Percentiles rank a stretch among this genome's conserved stretches.
phyloP scores from a whole-genome alignment of 2,888 invertebrate genomes.

The Mycalesis mineus region DNA sequence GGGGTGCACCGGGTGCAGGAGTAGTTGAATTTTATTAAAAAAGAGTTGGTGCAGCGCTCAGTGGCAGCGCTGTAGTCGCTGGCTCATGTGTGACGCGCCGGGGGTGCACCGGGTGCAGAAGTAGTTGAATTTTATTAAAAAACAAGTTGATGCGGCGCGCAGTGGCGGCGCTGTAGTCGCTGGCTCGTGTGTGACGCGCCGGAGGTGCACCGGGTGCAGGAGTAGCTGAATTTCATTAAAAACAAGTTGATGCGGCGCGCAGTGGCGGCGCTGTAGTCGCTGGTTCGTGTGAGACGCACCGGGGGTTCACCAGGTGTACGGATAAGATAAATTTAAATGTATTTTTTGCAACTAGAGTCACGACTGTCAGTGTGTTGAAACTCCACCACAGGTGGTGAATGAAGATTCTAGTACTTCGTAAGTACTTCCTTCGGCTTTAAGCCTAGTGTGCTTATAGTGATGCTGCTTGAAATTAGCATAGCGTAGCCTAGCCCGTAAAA shows the following conservation, averaged over 20 bases:
- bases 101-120: constrained; percentile 11
- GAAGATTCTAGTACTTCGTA: too few relatives aligned
- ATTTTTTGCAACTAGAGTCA: too few relatives aligned
- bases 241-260: constrained; percentile 4
- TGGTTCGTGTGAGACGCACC: constrained; percentile 19
- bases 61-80: constrained; percentile 22
- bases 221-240: constrained; percentile 9
- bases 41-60: constrained; percentile 6
- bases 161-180: constrained; percentile 22
- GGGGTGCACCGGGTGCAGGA: constrained; percentile 12
- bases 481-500: too few relatives aligned
- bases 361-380: too few relatives aligned
- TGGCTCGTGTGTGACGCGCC: constrained; percentile 19
- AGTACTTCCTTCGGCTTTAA: too few relatives aligned
- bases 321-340: not conserved
- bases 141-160: constrained; percentile 4
- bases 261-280: constrained; percentile 22
- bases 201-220: constrained; percentile 11
- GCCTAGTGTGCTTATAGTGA: too few relatives aligned
- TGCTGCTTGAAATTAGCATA: too few relatives aligned
- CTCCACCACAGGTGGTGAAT: too few relatives aligned
- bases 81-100: constrained; percentile 18
- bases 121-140: constrained; percentile 19
- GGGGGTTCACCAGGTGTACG: constrained; percentile 12
- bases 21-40: constrained; percentile 19